A percentile compares a stretch with the other conserved stretches of the same genome.
Conservation (phyloP, 1,140 invertebrate genomes). For the Penaeus chinensis region DNA sequence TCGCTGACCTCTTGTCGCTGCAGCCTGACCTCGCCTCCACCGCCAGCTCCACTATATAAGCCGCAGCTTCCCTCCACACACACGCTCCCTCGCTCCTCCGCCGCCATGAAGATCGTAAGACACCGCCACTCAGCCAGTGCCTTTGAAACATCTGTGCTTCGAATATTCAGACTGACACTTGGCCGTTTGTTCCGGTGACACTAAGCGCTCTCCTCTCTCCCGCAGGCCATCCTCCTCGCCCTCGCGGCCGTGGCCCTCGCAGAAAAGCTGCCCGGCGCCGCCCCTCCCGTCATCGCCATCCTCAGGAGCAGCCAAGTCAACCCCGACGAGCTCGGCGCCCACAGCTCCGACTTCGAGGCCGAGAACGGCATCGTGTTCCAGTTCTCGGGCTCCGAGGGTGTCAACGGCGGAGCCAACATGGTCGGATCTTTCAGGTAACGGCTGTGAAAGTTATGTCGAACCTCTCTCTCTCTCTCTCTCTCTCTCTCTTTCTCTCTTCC, state of each 20-base stretch:
- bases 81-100: too few relatives aligned
- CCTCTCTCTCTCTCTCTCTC: too few relatives aligned
- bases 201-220: not conserved
- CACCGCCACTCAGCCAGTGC: too few relatives aligned
- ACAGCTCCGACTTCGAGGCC: slow-evolving; percentile 21
- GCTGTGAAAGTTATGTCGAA: too few relatives aligned
- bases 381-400: slow-evolving; percentile 6
- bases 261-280: not conserved
- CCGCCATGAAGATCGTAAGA: too few relatives aligned
- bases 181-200: not conserved
- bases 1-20: too few relatives aligned
- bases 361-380: slow-evolving; percentile 9
- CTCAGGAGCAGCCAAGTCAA: not conserved
- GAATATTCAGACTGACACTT: not conserved
- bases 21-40: too few relatives aligned
- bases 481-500: too few relatives aligned
- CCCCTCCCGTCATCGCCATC: not conserved
- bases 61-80: too few relatives aligned
- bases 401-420: not conserved
- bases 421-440: not conserved
- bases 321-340: slow-evolving; percentile 11
- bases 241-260: not conserved
- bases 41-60: too few relatives aligned
- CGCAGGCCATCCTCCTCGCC: not conserved
- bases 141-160: too few relatives aligned